Base-by-base conservation (phyloP, 2,113 vertebrate genomes). In the Glaucomys volans region DNA sequence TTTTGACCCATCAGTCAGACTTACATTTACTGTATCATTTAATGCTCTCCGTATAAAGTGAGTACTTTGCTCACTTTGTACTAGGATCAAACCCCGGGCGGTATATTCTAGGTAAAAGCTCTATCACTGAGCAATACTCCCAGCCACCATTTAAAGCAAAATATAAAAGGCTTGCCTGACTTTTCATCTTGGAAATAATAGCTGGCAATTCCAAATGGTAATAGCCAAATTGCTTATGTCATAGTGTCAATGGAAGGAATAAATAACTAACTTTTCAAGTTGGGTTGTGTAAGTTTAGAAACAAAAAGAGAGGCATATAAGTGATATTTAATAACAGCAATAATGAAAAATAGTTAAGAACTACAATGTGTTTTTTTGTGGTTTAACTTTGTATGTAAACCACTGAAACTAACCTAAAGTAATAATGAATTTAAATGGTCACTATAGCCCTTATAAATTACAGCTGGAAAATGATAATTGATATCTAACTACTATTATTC, bases 361-460 rank as follows among this genome's bases (percentile, higher is more conserved):
- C 5, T 72, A 16, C 18, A 87, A 93, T 84, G 4, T 37, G 4
- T 44, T 8, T 90, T 94, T 50, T 74, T 76, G 77, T 76, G 40
- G 0, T 59, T 66, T 66, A 82, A 81, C 40, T 81, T 87, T 69
- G 10, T 90, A 96, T 77, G 47, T 59, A 9, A 85, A 47, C 26
- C 40, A 89, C 30, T 64, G 42, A 94, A 87, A 88, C 11, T 84
- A 64, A 71, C 8, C 10, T 62, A 82, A 94, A 95, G 40, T 88
- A 81, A 57, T 1, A 86, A 67, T 2, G 26, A 67, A 74, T 80
- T 88, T 84, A 66, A 91, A 79, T 67, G 13, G 64, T 47, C 11
- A 86, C 26, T 18, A 59, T 62, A 74, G 28, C 3, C 14, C 76
- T 87, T 87, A 69, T 42, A 20, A 79, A 85, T 92, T 74, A 57